Conservation (phyloP, 1,140 invertebrate genomes). For the Drosophila seguyi region DNA sequence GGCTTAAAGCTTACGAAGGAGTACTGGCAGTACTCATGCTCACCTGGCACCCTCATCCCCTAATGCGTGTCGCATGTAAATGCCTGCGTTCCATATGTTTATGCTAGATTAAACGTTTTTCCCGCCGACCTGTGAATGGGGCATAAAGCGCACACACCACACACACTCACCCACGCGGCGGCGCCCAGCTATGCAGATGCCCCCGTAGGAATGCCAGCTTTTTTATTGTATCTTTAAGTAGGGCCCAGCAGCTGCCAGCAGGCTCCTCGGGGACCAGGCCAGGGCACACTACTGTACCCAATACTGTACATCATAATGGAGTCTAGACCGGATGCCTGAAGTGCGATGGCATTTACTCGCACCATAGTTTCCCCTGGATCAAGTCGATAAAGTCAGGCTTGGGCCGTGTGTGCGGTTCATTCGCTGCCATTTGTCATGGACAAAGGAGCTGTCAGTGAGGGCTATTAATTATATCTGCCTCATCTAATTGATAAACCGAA, state of each 20-base stretch:
- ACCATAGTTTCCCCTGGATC: constrained; percentile 47
- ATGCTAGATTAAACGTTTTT: constrained; percentile 77
- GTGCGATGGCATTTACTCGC: constrained; percentile 41
- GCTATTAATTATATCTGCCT: constrained; percentile 63
- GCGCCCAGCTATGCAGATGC: constrained; percentile 31
- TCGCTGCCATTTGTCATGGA: constrained; percentile 27
- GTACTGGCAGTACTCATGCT: neutral
- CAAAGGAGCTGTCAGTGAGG: constrained; percentile 15
- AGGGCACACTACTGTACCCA: neutral
- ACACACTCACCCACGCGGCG: constrained; percentile 1
- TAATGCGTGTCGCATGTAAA: constrained; percentile 41
- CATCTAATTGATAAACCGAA: constrained; percentile 49
- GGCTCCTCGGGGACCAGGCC: constrained; percentile 33
- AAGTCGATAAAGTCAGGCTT: constrained; percentile 52
- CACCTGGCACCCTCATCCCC: constrained; percentile 46
- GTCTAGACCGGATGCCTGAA: constrained; percentile 76
- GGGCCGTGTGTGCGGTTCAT: constrained; percentile 11
- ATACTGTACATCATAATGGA: constrained; percentile 65
- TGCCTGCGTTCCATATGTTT: constrained; percentile 59
- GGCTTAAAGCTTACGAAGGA: constrained; percentile 17
- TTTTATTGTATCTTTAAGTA: constrained; percentile 66
- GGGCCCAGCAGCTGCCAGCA: constrained; percentile 52
- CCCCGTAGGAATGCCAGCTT: constrained; percentile 31
- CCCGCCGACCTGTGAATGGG: constrained; percentile 69
- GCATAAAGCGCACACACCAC: constrained; percentile 49